phyloP scores from a whole-genome alignment of 2,113 vertebrate genomes.

The Eulemur rufifrons region DNA sequence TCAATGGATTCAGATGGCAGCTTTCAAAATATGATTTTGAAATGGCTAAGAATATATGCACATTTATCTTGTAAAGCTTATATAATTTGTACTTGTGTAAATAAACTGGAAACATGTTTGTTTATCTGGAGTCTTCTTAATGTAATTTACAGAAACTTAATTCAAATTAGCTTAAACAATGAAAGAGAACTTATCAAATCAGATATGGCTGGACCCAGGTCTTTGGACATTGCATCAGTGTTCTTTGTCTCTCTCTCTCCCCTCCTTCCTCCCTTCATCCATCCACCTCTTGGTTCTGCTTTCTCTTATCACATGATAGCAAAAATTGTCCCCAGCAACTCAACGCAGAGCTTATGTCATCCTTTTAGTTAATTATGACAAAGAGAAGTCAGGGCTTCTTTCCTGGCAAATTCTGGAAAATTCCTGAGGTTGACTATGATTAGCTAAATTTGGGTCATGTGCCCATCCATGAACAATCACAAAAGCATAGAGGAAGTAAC shows the following conservation, averaged over 20 bases:
- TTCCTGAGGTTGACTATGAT: background rate
- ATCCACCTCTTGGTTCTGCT: background rate
- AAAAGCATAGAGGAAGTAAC: background rate
- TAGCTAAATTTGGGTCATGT: background rate
- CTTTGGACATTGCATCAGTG: background rate
- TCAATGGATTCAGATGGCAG: background rate
- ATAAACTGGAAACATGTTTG: background rate
- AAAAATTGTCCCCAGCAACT: background rate
- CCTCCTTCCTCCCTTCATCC: background rate
- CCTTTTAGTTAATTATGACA: background rate
- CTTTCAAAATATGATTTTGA: conserved; percentile 36
- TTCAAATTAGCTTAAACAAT: conserved; percentile 26
- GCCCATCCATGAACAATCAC: background rate
- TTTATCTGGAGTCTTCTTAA: background rate
- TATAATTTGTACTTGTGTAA: background rate
- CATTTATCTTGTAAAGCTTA: conserved; percentile 1
- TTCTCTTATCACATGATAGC: background rate
- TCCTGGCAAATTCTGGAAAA: background rate
- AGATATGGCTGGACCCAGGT: background rate
- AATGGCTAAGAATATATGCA: conserved; percentile 11
- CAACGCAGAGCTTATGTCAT: background rate
- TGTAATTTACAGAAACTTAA: background rate
- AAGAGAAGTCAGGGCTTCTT: background rate
- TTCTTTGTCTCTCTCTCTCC: background rate
- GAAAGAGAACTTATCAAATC: background rate